Evolutionary conservation across 2,888 invertebrate genomes (phyloP).

Genomic region (Lordiphosa fenestrarum): DNA sequence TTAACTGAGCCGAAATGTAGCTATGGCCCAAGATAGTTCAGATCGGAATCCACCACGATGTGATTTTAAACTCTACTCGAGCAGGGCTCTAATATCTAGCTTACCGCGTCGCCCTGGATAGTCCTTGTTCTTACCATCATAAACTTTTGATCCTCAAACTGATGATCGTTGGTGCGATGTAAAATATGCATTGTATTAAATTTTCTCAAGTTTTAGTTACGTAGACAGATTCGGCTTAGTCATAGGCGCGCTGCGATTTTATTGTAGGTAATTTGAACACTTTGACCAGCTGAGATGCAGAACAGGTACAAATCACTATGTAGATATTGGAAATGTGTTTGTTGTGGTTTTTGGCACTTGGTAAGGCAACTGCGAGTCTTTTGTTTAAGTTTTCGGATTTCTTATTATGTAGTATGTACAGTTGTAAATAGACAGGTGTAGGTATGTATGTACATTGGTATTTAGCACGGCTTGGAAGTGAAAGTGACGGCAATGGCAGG

Average conservation of each 20-base stretch:
- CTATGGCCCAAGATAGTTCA: no score
- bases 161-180: constrained; percentile 80
- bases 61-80: no score
- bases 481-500: constrained; percentile 28
- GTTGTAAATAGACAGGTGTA: constrained; percentile 11
- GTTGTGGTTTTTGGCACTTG: constrained; percentile 54
- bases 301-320: constrained; percentile 60
- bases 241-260: constrained; percentile 11
- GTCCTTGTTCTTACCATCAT: constrained; percentile 78
- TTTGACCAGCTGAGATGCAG: constrained; percentile 33
- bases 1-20: no score
- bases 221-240: constrained; percentile 27
- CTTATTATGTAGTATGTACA: constrained; percentile 28
- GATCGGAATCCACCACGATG: no score
- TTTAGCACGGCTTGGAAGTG: constrained; percentile 30
- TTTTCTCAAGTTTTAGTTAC: constrained; percentile 20
- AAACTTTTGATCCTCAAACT: constrained; percentile 80
- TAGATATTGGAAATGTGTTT: constrained; percentile 41
- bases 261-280: constrained; percentile 25
- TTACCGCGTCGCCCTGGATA: neutral
- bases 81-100: neutral
- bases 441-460: constrained; percentile 9
- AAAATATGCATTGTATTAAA: constrained; percentile 78
- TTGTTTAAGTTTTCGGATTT: constrained; percentile 16
- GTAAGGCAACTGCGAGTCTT: constrained; percentile 63